Conservation (phyloP, 2,797 vertebrate genomes). For the Pteropus rufus region DNA sequence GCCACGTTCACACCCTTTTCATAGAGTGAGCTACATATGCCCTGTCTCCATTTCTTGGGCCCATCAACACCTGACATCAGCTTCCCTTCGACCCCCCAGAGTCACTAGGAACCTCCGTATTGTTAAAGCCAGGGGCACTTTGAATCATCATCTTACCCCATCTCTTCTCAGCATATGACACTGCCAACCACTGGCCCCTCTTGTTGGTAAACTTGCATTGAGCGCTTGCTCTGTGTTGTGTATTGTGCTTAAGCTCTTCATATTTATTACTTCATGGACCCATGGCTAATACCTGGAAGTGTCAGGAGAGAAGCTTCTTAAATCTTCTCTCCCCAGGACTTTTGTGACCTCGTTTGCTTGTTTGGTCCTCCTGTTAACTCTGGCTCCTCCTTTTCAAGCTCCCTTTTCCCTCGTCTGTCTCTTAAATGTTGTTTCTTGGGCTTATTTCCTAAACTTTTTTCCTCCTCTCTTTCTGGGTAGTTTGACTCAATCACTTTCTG, state of each 20-base stretch:
- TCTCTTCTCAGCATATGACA: background rate
- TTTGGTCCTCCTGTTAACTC: background rate
- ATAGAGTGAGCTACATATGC: background rate
- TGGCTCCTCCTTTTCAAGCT: background rate
- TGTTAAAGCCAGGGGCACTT: background rate
- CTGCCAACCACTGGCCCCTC: background rate
- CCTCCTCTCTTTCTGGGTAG: background rate
- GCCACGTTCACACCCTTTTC: background rate
- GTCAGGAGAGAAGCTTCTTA: background rate
- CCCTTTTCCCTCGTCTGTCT: background rate
- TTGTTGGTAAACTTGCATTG: background rate
- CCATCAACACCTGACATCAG: background rate
- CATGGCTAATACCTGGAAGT: too few relatives aligned
- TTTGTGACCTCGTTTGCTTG: background rate
- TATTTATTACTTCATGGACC: background rate
- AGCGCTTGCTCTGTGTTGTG: accelerated
- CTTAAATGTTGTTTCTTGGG: background rate
- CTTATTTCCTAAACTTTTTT: background rate
- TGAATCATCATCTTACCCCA: background rate
- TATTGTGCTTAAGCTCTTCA: background rate
- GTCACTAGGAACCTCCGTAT: background rate
- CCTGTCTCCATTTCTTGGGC: background rate
- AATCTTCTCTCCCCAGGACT: background rate
- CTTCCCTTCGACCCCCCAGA: background rate
- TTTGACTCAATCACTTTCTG: background rate